phyloP scores from a whole-genome alignment of 2,113 vertebrate species.

The Sarotherodon lohbergeri region DNA sequence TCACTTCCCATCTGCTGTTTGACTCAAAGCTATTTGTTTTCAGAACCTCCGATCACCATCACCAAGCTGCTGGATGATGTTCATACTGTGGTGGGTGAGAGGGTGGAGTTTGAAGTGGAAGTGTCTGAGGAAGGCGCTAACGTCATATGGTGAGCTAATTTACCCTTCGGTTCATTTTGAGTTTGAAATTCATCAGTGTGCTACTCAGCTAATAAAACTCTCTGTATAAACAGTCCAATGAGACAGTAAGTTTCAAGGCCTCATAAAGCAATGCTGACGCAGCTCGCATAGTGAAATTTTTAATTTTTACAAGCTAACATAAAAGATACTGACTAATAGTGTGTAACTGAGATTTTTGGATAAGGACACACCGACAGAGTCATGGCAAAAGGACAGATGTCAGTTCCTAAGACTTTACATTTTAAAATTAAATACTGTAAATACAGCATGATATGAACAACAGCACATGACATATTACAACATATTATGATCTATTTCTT shows the following conservation, averaged over 20 bases:
- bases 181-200: neutral
- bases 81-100: constrained; percentile 83
- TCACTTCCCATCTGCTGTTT: neutral
- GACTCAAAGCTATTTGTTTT: neutral
- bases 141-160: constrained; percentile 77
- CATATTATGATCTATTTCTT: neutral
- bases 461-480: neutral
- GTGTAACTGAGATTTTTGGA: neutral
- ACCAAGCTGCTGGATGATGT: constrained; percentile 83
- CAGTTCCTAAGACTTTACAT: neutral
- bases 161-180: neutral
- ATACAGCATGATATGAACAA: neutral
- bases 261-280: neutral
- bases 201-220: neutral
- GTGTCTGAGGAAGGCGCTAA: constrained; percentile 88
- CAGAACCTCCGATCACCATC: constrained; percentile 83
- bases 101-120: constrained; percentile 83
- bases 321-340: neutral
- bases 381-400: neutral
- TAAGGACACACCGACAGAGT: neutral
- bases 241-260: neutral
- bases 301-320: neutral
- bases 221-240: neutral
- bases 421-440: neutral
- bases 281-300: neutral